phyloP scores from a whole-genome alignment of 2,888 invertebrate species.

The Neoscelio sp. region DNA sequence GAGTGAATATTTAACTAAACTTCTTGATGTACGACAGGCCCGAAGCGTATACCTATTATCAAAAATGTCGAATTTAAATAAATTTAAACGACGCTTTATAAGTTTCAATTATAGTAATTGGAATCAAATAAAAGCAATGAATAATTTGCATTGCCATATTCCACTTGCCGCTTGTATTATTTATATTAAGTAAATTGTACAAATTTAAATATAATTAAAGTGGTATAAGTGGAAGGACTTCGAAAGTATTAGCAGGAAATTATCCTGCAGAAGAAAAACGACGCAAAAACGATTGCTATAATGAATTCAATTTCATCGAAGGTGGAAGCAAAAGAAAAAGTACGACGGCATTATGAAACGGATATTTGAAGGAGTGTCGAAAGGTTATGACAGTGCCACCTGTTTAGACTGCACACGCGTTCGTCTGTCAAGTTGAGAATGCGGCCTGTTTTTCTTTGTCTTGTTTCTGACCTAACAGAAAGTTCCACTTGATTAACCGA shows the following conservation, averaged over 20 bases:
- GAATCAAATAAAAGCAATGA: neutral
- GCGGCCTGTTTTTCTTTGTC: conserved; percentile 71
- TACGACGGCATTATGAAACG: conserved; percentile 29
- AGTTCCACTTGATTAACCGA: conserved; percentile 81
- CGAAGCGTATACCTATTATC: too few relatives aligned
- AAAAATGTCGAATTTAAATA: neutral
- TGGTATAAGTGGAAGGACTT: conserved; percentile 1
- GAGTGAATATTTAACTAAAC: conserved; percentile 11
- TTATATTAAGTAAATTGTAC: neutral
- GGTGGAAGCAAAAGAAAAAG: conserved; percentile 14
- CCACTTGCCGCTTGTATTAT: neutral
- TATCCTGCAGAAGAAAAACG: conserved; percentile 7
- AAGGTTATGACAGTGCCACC: conserved; percentile 72
- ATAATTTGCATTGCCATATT: too few relatives aligned
- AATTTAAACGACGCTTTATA: too few relatives aligned
- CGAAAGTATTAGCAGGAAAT: conserved; percentile 7
- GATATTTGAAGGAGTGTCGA: conserved; percentile 60
- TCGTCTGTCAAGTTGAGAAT: conserved; percentile 71
- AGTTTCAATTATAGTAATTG: neutral
- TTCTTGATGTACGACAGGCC: conserved; percentile 8
- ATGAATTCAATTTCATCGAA: conserved; percentile 45
- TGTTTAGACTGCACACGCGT: conserved; percentile 71
- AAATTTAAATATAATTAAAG: conserved; percentile 10
- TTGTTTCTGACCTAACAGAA: conserved; percentile 73
- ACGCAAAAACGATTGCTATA: conserved; percentile 28